These are phyloP conservation scores for Tortricodes alternella DNA, from an alignment of 2,888 invertebrate species.

Conservation along the genomic window DNA sequence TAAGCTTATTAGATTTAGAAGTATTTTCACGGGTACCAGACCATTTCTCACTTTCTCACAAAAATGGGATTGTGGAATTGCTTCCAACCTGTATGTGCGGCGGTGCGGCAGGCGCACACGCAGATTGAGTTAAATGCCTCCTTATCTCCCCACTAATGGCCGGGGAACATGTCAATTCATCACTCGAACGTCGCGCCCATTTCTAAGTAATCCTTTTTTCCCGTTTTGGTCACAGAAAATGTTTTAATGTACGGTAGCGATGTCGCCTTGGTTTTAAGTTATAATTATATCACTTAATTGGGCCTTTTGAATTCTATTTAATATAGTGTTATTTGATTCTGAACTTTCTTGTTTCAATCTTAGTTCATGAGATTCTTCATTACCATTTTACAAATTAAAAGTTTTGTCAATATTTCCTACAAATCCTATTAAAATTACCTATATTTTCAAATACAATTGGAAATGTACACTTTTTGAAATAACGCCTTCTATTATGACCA, in stretches of 20 bases:
- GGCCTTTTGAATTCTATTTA: background rate
- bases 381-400: too few species aligned
- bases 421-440: too few species aligned
- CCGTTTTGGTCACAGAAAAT: slow-evolving; percentile 27
- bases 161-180: slow-evolving; percentile 79
- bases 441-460: too few species aligned
- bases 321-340: background rate
- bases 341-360: too few species aligned
- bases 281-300: background rate
- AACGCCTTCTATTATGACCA: too few species aligned
- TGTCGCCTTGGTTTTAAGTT: slow-evolving; percentile 14
- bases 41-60: too few species aligned
- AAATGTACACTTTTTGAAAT: too few species aligned
- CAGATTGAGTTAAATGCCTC: slow-evolving; percentile 76
- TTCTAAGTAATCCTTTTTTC: slow-evolving; percentile 55
- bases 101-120: slow-evolving; percentile 47
- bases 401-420: too few species aligned
- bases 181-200: slow-evolving; percentile 61
- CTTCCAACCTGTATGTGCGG: slow-evolving; percentile 42
- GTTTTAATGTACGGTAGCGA: slow-evolving; percentile 28
- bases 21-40: too few species aligned
- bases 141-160: slow-evolving; percentile 78
- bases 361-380: too few species aligned
- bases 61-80: background rate
- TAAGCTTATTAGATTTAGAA: too few species aligned